Conservation (phyloP, 2,113 vertebrate species). For the Saimiri boliviensis region DNA sequence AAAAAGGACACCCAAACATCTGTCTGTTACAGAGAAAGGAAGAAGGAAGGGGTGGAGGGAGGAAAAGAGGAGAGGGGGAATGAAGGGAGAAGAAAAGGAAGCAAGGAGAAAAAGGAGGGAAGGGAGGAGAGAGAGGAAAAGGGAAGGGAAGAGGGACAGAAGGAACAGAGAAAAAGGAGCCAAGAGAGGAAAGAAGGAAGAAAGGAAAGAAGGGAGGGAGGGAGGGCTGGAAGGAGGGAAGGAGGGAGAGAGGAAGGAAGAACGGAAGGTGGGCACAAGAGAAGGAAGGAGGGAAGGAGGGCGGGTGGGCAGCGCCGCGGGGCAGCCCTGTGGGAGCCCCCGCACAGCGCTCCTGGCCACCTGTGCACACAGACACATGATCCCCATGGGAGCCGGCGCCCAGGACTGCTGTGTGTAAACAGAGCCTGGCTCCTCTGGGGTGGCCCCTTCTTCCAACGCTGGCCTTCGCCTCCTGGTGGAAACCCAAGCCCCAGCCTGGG, state of each 20-base stretch:
- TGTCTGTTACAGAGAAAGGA: not conserved
- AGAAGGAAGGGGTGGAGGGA: too few relatives aligned
- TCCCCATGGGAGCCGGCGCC: not conserved
- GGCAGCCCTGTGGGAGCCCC: not conserved
- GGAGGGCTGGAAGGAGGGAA: too few relatives aligned
- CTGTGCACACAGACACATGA: constrained; percentile 50
- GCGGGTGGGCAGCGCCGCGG: accelerated
- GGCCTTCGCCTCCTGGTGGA: constrained; percentile 28
- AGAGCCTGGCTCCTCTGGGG: constrained; percentile 56
- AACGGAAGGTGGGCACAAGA: accelerated
- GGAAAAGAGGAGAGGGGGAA: too few relatives aligned
- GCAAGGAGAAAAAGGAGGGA: too few relatives aligned
- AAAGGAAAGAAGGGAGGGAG: too few relatives aligned
- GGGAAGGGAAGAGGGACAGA: too few relatives aligned
- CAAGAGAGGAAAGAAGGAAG: too few relatives aligned
- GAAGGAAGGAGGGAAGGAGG: too few relatives aligned
- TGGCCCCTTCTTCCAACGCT: constrained; percentile 65
- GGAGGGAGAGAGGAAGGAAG: accelerated
- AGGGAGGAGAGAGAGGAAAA: too few relatives aligned
- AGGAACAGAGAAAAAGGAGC: too few relatives aligned
- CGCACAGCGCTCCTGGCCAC: not conserved
- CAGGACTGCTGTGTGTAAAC: not conserved
- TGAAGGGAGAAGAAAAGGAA: too few relatives aligned
- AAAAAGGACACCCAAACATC: accelerated
- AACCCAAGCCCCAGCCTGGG: constrained; percentile 59